Conservation (phyloP, 2,113 vertebrate genomes). For the Istiophorus platypterus region DNA sequence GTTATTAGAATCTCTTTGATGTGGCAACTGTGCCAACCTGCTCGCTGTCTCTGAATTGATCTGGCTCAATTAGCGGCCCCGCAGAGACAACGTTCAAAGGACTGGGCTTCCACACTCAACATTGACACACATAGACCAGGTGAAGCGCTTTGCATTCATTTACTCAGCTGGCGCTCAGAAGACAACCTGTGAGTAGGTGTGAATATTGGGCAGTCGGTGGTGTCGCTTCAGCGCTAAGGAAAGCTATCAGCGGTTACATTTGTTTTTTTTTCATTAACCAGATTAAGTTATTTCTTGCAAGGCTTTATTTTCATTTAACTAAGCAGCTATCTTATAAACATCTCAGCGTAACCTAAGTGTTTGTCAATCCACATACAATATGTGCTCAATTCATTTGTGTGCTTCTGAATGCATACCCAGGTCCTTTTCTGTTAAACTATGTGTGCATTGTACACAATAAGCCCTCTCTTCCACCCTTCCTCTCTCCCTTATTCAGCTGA, state of each 20-base stretch:
- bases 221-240: conserved; percentile 34
- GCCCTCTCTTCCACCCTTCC: conserved; percentile 19
- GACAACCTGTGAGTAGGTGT: conserved; percentile 63
- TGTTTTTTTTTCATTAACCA: conserved; percentile 31
- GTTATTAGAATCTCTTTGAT: conserved; percentile 85
- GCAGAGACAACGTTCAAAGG: conserved; percentile 76
- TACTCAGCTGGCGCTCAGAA: conserved; percentile 63
- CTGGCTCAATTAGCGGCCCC: conserved; percentile 79
- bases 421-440: conserved; percentile 10
- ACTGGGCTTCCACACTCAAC: conserved; percentile 54
- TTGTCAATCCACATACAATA: not conserved
- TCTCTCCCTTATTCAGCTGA: conserved; percentile 64
- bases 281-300: conserved; percentile 18
- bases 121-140: conserved; percentile 71
- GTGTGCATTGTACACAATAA: conserved; percentile 31
- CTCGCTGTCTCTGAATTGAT: conserved; percentile 79
- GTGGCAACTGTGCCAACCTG: conserved; percentile 82
- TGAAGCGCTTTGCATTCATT: conserved; percentile 79
- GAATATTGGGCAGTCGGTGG: conserved; percentile 72
- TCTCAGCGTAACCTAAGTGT: not conserved
- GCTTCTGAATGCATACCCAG: conserved; percentile 1
- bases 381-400: not conserved
- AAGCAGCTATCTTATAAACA: conserved; percentile 16
- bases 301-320: conserved; percentile 20
- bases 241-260: conserved; percentile 41